Evolutionary conservation across 2,113 vertebrate genomes (phyloP), one percentile per base, ranked within the genome.

Genomic region (Pteropus alecto): DNA sequence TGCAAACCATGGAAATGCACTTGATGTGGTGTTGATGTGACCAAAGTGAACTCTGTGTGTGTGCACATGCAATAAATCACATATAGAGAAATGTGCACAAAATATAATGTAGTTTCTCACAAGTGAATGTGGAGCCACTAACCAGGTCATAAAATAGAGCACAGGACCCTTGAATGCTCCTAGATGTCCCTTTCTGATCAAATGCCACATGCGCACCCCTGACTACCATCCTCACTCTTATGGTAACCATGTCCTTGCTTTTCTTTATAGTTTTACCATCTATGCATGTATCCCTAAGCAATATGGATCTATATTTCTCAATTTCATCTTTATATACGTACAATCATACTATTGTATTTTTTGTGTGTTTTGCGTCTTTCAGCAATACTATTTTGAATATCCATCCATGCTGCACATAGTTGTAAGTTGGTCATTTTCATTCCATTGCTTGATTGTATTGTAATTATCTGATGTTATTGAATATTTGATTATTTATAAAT

Each of bases 381-480:
- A 60, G 35, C 38, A 43, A 0, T 43, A 4, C 16, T 51, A 26
- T 78, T 51, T 58, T 30, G 38, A 56, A 3, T 54, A 41, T 43
- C 14, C 28, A 3, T 14, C 33, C 0, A 0, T n/a, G 24, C 70
- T 65, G 35, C 18, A 4, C 10, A 18, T 16, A 6, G 7, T 67
- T 63, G 30, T 16, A 7, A 10, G 87, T 58, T 46, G 21, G 85
- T 87, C 79, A 6, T 68, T 94, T 61, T 77, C 82, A 16, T 10
- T 41, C 24, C 5, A 0, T 41, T 30, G 5, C 51, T 78, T 68
- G 41, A 71, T 22, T 91, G 13, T 21, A 15, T 38, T 60, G 7
- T 61, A 14, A n/a, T 93, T 85, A 26, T 61, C 33, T 22, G 87
- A 26, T 83, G 9, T 85, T 41, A 38, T 33, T 41, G 19, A 51